These are phyloP conservation scores for Gymnopithys bicolor DNA, from an alignment of 2,797 vertebrate genomes.

Conservation along the genomic window DNA sequence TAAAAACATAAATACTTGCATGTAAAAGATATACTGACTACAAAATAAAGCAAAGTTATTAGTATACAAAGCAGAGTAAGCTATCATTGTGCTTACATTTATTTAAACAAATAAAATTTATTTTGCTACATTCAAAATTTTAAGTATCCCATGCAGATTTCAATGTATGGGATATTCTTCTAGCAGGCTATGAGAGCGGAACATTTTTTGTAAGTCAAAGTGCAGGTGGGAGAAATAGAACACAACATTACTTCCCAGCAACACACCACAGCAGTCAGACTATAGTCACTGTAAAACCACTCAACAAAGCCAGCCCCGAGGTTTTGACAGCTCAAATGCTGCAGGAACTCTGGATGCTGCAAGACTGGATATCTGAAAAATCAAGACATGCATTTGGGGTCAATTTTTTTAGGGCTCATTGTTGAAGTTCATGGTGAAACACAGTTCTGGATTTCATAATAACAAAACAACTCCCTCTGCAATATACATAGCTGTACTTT, in stretches of 20 bases:
- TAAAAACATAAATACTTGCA: background rate
- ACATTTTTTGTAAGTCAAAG: background rate
- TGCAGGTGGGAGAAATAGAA: background rate
- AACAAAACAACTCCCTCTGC: background rate
- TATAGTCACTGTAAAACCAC: background rate
- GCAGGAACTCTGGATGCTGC: background rate
- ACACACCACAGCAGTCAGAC: fast-evolving
- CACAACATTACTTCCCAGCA: background rate
- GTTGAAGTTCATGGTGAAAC: background rate
- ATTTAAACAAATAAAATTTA: background rate
- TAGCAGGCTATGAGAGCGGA: background rate
- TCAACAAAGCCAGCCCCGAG: background rate
- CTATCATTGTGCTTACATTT: background rate
- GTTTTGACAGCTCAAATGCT: background rate
- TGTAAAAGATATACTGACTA: background rate
- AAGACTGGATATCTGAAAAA: background rate
- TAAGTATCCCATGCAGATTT: background rate
- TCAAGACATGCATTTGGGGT: background rate
- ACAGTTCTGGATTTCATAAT: background rate
- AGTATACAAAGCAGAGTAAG: background rate
- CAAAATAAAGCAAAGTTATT: background rate
- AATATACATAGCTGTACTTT: background rate
- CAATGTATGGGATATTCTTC: background rate
- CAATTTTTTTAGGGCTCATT: background rate
- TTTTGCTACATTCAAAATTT: background rate